Conservation (phyloP, 2,797 vertebrate genomes). For the Spheniscus humboldti region DNA sequence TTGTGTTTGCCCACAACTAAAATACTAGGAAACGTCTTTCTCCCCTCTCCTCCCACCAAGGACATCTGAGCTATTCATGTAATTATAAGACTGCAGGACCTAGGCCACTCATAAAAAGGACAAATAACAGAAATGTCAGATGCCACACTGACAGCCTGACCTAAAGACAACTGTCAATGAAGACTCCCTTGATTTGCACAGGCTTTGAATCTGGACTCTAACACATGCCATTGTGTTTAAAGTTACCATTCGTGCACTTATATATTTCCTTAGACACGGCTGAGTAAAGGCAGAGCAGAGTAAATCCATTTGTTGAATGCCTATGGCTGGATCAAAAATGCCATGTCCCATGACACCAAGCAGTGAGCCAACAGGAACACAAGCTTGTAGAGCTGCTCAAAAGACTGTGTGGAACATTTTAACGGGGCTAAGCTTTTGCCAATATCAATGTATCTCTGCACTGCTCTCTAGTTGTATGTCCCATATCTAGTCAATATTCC, state of each 20-base stretch:
- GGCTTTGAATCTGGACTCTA: neutral
- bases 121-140: neutral
- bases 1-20: neutral
- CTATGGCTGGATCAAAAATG: neutral
- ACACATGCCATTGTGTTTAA: neutral
- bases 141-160: neutral
- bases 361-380: neutral
- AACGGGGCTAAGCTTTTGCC: neutral
- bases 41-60: rapidly evolving
- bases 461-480: neutral
- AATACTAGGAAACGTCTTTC: neutral
- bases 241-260: neutral
- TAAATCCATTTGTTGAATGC: neutral
- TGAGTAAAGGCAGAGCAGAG: neutral
- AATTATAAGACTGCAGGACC: neutral
- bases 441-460: neutral
- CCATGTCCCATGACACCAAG: neutral
- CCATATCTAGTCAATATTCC: neutral
- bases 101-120: neutral
- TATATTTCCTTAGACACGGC: neutral
- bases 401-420: neutral
- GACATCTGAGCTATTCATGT: neutral
- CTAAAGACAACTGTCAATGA: neutral
- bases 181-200: neutral
- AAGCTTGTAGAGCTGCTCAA: neutral